These are phyloP conservation scores for Danio tinwini DNA, from an alignment of 2,797 vertebrate species.

Conservation along the genomic window DNA sequence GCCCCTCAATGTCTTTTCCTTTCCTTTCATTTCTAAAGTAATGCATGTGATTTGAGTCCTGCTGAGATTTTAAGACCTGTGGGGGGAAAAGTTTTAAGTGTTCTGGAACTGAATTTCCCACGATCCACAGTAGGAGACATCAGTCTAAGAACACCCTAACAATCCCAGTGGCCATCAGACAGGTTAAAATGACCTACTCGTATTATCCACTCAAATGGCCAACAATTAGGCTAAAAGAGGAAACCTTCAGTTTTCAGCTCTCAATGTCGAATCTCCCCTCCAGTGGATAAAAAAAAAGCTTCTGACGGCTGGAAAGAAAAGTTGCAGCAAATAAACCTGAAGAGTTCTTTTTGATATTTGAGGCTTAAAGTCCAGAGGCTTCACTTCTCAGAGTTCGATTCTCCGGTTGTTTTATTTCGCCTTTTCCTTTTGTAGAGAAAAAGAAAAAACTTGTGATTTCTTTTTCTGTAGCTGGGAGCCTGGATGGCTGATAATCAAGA, in stretches of 20 bases:
- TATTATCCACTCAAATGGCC: slow-evolving; percentile 40
- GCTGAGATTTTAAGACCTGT: slow-evolving; percentile 48
- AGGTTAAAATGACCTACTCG: slow-evolving; percentile 24
- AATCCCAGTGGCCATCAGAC: slow-evolving; percentile 36
- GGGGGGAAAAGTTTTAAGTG: slow-evolving; percentile 40
- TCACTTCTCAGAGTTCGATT: slow-evolving; percentile 34
- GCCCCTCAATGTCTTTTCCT: slow-evolving; percentile 35
- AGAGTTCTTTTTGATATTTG: slow-evolving; percentile 31
- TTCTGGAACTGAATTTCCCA: slow-evolving; percentile 36
- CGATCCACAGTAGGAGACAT: slow-evolving; percentile 41
- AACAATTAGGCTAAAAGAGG: slow-evolving; percentile 33
- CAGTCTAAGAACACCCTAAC: slow-evolving; percentile 28
- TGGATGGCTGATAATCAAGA: slow-evolving; percentile 59
- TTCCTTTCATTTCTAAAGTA: slow-evolving; percentile 36
- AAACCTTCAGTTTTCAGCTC: slow-evolving; percentile 23
- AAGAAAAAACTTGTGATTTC: not conserved
- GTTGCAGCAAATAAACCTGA: slow-evolving; percentile 5
- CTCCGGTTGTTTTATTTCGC: not conserved
- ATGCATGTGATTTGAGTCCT: slow-evolving; percentile 57
- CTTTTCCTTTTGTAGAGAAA: not conserved
- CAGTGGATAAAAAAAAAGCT: not conserved
- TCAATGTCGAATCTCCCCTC: slow-evolving; percentile 1
- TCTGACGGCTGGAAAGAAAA: slow-evolving; percentile 17
- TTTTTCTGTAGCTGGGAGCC: slow-evolving; percentile 5
- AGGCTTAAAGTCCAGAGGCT: slow-evolving; percentile 25